Percentiles rank a stretch among this genome's conserved stretches.
Evolutionary conservation across 2,797 vertebrate genomes (phyloP).

Genomic region (Rhinogobio ventralis): DNA sequence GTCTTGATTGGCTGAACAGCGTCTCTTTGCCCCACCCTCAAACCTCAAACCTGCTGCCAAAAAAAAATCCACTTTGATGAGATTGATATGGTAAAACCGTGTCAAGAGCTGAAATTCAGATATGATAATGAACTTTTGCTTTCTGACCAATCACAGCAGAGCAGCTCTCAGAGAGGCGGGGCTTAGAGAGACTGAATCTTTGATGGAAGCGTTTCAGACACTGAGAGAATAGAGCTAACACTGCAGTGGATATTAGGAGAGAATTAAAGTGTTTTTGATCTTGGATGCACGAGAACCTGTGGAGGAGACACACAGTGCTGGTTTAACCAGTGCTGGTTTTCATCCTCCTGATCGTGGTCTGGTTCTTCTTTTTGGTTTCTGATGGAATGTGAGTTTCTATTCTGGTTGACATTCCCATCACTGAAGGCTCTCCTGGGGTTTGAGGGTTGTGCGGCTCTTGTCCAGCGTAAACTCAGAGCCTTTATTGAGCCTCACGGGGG

Average conservation of each 20-base stretch:
- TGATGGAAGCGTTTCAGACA: background rate
- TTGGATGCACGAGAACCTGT: background rate
- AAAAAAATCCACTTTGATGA: no score
- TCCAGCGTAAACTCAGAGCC: background rate
- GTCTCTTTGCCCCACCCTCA: no score
- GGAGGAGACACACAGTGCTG: no score
- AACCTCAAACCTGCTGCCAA: no score
- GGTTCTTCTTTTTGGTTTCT: background rate
- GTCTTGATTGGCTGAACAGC: no score
- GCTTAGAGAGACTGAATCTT: background rate
- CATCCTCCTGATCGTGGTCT: background rate
- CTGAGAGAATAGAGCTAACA: background rate
- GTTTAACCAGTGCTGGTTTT: background rate
- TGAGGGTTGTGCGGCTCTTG: background rate
- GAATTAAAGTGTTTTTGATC: background rate
- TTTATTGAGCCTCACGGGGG: background rate
- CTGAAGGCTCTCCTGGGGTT: conserved; percentile 7
- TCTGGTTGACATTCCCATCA: background rate
- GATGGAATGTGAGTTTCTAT: background rate
- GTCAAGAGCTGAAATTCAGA: no score
- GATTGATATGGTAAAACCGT: no score
- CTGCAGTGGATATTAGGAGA: background rate
- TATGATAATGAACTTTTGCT: no score
- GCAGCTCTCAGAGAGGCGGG: background rate
- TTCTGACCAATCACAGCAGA: background rate